Evolutionary conservation across 2,888 invertebrate genomes (phyloP), one percentile per base, ranked within the genome.

Genomic region (Epirrita christyi): DNA sequence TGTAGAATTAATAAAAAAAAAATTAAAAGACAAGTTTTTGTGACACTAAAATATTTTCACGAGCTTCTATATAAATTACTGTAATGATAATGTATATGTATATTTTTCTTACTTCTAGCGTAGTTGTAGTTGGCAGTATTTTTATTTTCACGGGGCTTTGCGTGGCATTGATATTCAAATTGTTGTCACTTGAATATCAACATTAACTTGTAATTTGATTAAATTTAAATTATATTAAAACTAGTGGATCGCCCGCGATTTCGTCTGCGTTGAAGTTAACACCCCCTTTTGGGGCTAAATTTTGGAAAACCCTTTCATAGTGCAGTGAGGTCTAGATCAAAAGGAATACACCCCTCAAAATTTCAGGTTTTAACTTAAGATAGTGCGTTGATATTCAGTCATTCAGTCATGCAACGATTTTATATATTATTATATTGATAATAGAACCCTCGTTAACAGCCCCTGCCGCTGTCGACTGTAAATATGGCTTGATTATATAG

Each of bases 91-190:
- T 65, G 61, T 67, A 64, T 71, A 67, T 76, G 85, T 90, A 88
- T 91, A 90, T 91, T 91, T 91, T 91, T 90, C 86, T 86, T 91
- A 91, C 88, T 85, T 81, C 75, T 88, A 89, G 83, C 71, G 85
- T 69, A 60, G 72, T 83, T 68, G 67, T 75, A 79, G 76, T 73
- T 73, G 71, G 75, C 78, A 68, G 75, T 63, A 67, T 36, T 21
- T 38, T 57, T 60, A 48, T 62, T 47, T 56, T 62, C 14, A 48
- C 41, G 40, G 44, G 50, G 56, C 57, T 42, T 52, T 50, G 32
- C 47, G 46, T 48, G 55, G 38, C 46, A 46, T 21, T 11, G 36
- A 29, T 15, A 6, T 36, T 29, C 0, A 42, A 41, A 28, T 32
- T 38, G 42, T 48, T 43, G 9, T 32, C 7, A 7, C 32, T 32